A percentile compares a stretch with the other conserved stretches of the same genome.
Conservation (phyloP, 2,888 invertebrate species). For the Gastracanthus pulcherrimus region DNA sequence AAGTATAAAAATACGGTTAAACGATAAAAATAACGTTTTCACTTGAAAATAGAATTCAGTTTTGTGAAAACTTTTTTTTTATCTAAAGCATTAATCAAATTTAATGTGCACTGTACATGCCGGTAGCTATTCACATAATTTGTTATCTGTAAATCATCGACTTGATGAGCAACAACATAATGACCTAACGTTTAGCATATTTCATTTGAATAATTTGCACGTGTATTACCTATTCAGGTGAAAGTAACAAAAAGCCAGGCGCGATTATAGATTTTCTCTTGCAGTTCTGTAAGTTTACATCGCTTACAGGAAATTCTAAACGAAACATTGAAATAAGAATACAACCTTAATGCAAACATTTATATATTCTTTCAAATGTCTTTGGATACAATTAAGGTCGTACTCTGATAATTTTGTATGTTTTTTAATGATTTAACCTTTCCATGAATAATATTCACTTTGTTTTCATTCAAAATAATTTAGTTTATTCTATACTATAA, state of each 20-base stretch:
- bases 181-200: not conserved
- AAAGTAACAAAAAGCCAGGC: conserved; percentile 6
- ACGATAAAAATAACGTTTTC: conserved; percentile 11
- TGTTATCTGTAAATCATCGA: not conserved
- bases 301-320: no score
- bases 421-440: no score
- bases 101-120: not conserved
- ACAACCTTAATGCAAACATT: no score
- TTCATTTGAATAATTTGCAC: not conserved
- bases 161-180: not conserved
- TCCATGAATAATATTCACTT: no score
- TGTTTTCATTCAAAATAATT: no score
- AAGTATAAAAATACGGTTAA: not conserved
- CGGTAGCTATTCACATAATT: not conserved
- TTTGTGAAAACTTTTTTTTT: not conserved
- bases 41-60: not conserved
- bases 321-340: no score
- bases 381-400: no score
- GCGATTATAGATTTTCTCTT: conserved; percentile 6
- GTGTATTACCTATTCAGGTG: not conserved
- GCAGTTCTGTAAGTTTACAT: not conserved
- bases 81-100: not conserved
- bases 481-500: no score
- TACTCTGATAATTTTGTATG: no score
- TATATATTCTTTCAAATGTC: not conserved